Percentiles rank a stretch among this genome's conserved stretches.
These are phyloP conservation scores for Thalassaphorura encarpata DNA, from an alignment of 1,140 invertebrate species.

Conservation along the genomic window DNA sequence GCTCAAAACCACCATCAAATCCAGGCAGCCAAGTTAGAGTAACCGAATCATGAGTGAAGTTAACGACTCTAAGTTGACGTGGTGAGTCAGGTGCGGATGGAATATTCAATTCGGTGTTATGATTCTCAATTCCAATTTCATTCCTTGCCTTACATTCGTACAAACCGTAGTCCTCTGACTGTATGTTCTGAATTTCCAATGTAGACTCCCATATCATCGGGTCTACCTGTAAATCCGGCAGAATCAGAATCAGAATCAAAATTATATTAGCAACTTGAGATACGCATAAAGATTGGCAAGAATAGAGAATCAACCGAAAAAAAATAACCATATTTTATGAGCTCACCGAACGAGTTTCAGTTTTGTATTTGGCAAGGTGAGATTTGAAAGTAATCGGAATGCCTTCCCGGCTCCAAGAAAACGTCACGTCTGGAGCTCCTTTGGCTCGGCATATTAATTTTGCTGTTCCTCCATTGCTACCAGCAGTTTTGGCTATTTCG, in stretches of 20 bases:
- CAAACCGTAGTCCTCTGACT: conserved; percentile 71
- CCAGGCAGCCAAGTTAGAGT: conserved; percentile 81
- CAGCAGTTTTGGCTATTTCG: conserved; percentile 69
- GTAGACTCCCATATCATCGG: conserved; percentile 62
- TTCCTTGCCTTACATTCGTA: conserved; percentile 85
- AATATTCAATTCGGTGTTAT: conserved; percentile 66
- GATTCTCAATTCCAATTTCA: conserved; percentile 64
- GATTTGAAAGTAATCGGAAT: conserved; percentile 7
- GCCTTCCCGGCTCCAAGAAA: conserved; percentile 66
- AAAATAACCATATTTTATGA: too few relatives aligned
- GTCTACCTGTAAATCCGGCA: conserved; percentile 48
- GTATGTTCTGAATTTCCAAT: conserved; percentile 73
- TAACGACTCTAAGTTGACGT: conserved; percentile 57
- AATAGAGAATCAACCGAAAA: too few relatives aligned
- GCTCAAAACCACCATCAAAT: conserved; percentile 83
- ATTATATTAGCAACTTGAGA: too few relatives aligned
- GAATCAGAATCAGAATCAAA: too few relatives aligned
- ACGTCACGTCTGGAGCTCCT: conserved; percentile 68
- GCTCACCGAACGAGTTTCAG: conserved; percentile 26
- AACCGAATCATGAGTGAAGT: conserved; percentile 80
- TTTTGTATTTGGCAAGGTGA: conserved; percentile 24
- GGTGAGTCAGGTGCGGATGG: conserved; percentile 81
- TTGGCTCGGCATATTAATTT: conserved; percentile 69
- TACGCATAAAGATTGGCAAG: too few relatives aligned
- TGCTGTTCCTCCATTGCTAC: conserved; percentile 69